Evolutionary conservation across 2,113 vertebrate genomes (phyloP).

Genomic region (Lamprotornis superbus): DNA sequence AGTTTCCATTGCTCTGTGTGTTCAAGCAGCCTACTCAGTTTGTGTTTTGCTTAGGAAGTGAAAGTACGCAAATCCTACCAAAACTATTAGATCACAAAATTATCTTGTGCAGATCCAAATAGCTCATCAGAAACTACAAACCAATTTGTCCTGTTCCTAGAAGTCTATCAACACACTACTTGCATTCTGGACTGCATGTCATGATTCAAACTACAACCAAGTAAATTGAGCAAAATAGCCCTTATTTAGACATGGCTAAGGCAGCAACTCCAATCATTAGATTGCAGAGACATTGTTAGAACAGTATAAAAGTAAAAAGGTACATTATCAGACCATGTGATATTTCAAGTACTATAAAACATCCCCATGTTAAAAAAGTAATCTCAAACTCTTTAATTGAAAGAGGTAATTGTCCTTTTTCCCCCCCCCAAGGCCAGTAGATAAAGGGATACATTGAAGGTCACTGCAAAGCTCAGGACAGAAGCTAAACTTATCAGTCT

Average conservation of each 20-base stretch:
- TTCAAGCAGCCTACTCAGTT: neutral
- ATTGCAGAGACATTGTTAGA: neutral
- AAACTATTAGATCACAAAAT: neutral
- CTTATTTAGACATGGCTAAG: neutral
- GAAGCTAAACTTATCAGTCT: neutral
- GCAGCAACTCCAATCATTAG: neutral
- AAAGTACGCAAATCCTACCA: neutral
- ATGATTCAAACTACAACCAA: neutral
- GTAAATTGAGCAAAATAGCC: neutral
- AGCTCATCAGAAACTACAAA: neutral
- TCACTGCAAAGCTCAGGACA: neutral
- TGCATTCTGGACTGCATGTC: neutral
- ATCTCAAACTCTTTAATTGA: neutral
- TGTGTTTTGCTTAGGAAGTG: neutral
- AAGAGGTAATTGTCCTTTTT: neutral
- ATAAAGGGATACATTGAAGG: neutral
- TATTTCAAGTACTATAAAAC: neutral
- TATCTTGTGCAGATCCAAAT: neutral
- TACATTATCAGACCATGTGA: neutral
- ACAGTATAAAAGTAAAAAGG: neutral
- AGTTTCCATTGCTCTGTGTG: neutral
- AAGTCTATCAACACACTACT: neutral
- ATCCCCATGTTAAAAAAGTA: neutral
- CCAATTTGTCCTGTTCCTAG: neutral
- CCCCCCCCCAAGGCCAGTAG: neutral